These are phyloP conservation scores for Ormyrus rosae DNA, from an alignment of 2,888 invertebrate genomes.

Conservation along the genomic window DNA sequence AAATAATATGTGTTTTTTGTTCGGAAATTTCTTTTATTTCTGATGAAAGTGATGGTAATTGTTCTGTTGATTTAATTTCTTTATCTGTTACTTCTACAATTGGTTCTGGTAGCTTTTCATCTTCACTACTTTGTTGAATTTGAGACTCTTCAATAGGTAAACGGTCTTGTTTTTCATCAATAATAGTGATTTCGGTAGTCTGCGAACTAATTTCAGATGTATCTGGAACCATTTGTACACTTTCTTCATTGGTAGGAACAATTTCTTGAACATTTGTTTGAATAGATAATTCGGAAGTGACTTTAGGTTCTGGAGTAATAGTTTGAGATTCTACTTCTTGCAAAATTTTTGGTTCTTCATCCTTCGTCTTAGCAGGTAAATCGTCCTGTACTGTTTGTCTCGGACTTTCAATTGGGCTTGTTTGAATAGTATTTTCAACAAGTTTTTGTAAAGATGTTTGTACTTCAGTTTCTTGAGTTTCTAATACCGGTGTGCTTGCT, in stretches of 20 bases:
- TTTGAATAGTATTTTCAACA: slow-evolving; percentile 61
- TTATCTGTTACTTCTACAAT: neutral
- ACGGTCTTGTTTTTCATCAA: neutral
- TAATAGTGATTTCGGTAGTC: slow-evolving; percentile 49
- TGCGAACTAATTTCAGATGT: slow-evolving; percentile 65
- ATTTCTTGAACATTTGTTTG: slow-evolving; percentile 71
- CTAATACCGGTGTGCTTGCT: slow-evolving; percentile 59
- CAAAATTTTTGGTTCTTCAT: slow-evolving; percentile 25
- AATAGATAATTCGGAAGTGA: slow-evolving; percentile 48
- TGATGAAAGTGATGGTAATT: neutral
- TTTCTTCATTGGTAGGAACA: slow-evolving; percentile 68
- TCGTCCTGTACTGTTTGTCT: neutral
- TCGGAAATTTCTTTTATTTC: neutral
- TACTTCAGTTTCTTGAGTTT: slow-evolving; percentile 64
- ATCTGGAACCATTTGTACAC: slow-evolving; percentile 69
- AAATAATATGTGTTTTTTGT: neutral
- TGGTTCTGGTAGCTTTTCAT: neutral
- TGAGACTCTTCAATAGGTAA: neutral
- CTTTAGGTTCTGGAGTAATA: slow-evolving; percentile 19
- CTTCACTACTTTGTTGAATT: no score
- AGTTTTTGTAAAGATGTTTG: slow-evolving; percentile 61
- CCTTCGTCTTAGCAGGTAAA: neutral
- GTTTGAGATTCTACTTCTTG: slow-evolving; percentile 34
- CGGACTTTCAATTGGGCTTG: slow-evolving; percentile 62
- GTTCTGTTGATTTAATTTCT: neutral